Conservation (phyloP, 2,113 vertebrate species). For the Microtus ochrogaster region DNA sequence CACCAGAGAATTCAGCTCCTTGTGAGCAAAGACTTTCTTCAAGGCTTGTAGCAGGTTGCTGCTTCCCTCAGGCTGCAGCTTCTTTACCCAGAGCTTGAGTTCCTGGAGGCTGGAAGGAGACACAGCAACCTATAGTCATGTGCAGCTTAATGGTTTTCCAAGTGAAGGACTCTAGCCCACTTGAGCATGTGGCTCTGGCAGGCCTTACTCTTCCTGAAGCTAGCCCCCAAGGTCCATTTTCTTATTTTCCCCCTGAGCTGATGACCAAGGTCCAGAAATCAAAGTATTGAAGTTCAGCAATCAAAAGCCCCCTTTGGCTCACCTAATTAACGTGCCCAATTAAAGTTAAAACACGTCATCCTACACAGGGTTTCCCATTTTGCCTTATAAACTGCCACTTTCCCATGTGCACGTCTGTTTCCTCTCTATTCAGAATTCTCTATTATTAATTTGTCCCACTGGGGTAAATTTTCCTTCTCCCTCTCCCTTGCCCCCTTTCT, state of each 20-base stretch:
- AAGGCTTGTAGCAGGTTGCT: constrained; percentile 88
- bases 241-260: background rate
- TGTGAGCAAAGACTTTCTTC: constrained; percentile 77
- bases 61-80: constrained; percentile 80
- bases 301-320: background rate
- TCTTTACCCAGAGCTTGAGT: constrained; percentile 86
- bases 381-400: background rate
- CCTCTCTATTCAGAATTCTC: background rate
- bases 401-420: background rate
- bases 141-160: background rate
- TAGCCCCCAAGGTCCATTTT: background rate
- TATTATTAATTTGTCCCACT: background rate
- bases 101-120: constrained; percentile 85
- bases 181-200: background rate
- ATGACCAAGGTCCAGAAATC: background rate
- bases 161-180: background rate
- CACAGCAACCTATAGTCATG: background rate
- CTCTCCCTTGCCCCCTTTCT: background rate
- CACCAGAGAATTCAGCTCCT: constrained; percentile 86
- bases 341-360: background rate
- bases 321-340: background rate
- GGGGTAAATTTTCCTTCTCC: background rate
- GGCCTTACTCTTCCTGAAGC: background rate
- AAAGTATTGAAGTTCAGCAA: background rate
- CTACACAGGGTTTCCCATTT: background rate